Percentiles rank a stretch among this genome's conserved stretches.
Evolutionary conservation across 2,797 vertebrate genomes (phyloP).

Genomic region (Acanthis flammea): DNA sequence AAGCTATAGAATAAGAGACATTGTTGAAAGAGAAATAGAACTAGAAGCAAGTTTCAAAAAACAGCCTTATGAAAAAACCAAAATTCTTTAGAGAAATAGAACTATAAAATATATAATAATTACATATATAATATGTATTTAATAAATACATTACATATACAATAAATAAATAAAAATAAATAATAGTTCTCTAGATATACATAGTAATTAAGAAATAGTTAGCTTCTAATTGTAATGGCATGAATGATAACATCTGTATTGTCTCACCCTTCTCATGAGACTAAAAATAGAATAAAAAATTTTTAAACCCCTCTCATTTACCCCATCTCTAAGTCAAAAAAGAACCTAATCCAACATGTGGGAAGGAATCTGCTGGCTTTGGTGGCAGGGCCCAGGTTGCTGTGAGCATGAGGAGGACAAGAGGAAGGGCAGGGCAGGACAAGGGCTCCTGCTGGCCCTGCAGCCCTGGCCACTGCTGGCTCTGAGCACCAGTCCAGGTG

Average conservation of each 20-base stretch:
- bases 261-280: neutral
- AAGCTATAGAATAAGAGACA: neutral
- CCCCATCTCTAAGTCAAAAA: neutral
- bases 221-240: neutral
- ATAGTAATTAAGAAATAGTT: neutral
- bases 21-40: neutral
- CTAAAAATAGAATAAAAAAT: neutral
- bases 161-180: too few relatives aligned
- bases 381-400: neutral
- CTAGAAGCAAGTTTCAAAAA: neutral
- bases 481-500: accelerated
- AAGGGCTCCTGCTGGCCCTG: neutral
- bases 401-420: accelerated
- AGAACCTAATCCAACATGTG: neutral
- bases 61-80: neutral
- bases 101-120: too few relatives aligned
- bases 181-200: too few relatives aligned
- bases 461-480: neutral
- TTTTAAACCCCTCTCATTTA: neutral
- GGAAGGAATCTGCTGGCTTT: neutral
- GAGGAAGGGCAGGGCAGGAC: neutral
- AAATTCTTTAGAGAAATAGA: neutral
- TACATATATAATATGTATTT: too few relatives aligned
- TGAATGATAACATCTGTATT: neutral
- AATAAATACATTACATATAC: too few relatives aligned